phyloP scores from a whole-genome alignment of 2,888 invertebrate species.

The Diloba caeruleocephala region DNA sequence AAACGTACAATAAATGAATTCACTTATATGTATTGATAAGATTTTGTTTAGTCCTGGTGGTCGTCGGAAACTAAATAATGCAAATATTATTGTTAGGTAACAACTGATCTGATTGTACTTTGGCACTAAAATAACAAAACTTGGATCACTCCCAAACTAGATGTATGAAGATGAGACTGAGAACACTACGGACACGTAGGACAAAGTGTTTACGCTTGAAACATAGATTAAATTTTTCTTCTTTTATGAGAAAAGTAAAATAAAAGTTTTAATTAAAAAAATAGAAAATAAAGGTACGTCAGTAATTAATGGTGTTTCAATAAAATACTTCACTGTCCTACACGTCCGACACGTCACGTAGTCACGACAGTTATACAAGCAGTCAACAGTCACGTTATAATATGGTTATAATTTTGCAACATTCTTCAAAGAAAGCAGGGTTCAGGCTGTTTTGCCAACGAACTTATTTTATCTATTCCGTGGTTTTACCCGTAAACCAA shows the following conservation, averaged over 20 bases:
- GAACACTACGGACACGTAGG: slow-evolving; percentile 38
- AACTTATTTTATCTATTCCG: no score
- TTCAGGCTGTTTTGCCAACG: no score
- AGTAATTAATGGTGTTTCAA: no score
- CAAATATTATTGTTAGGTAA: slow-evolving; percentile 65
- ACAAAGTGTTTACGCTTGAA: slow-evolving; percentile 21
- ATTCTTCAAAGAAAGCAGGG: no score
- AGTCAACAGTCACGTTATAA: no score
- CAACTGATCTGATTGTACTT: slow-evolving; percentile 58
- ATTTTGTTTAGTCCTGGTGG: slow-evolving; percentile 61
- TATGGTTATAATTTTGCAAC: no score
- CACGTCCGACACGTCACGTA: no score
- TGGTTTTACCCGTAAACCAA: no score
- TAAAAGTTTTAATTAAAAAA: no score
- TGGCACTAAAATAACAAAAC: slow-evolving; percentile 66
- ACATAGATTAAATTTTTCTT: slow-evolving; percentile 1
- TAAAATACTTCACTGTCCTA: no score
- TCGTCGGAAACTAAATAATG: slow-evolving; percentile 61
- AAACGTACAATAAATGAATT: slow-evolving; percentile 72
- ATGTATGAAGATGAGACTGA: slow-evolving; percentile 33
- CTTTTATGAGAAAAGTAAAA: background rate
- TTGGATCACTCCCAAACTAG: slow-evolving; percentile 77
- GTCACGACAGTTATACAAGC: no score
- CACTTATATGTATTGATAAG: slow-evolving; percentile 68
- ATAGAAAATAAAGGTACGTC: no score